Percentiles rank a stretch among this genome's conserved stretches.
Evolutionary conservation across 2,113 vertebrate genomes (phyloP).

Genomic region (Petaurus breviceps): DNA sequence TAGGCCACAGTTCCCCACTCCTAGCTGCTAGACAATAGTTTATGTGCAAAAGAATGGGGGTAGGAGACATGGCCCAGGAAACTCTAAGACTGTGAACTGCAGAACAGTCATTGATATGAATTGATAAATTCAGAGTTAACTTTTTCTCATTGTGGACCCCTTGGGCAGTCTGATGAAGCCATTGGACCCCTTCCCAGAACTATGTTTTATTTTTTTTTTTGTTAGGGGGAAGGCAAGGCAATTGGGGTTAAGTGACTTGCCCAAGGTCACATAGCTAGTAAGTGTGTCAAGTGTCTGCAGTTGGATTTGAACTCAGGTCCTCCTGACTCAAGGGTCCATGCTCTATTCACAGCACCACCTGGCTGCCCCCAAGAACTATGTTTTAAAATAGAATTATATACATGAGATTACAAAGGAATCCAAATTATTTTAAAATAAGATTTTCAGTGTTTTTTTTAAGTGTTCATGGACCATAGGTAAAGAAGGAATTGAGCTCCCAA

Average conservation of each 20-base stretch:
- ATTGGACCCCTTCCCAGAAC: not conserved
- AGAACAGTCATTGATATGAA: not conserved
- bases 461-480: not conserved
- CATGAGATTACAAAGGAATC: not conserved
- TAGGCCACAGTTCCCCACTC: too few species aligned
- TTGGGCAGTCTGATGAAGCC: too few species aligned
- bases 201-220: too few species aligned
- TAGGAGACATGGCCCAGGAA: not conserved
- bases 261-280: too few species aligned
- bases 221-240: too few species aligned
- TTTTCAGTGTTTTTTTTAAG: not conserved
- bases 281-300: too few species aligned
- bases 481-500: not conserved
- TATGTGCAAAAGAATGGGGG: not conserved
- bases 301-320: too few species aligned
- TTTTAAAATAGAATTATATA: not conserved
- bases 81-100: not conserved
- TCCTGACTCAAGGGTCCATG: too few species aligned
- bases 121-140: not conserved
- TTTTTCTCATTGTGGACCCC: not conserved
- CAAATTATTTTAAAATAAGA: not conserved
- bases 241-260: too few species aligned
- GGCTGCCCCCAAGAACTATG: too few species aligned
- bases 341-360: too few species aligned
- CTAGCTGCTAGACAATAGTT: not conserved